A percentile compares a stretch with the other conserved stretches of the same genome.
phyloP scores from a whole-genome alignment of 2,888 invertebrate genomes.

The Hyles lineata region DNA sequence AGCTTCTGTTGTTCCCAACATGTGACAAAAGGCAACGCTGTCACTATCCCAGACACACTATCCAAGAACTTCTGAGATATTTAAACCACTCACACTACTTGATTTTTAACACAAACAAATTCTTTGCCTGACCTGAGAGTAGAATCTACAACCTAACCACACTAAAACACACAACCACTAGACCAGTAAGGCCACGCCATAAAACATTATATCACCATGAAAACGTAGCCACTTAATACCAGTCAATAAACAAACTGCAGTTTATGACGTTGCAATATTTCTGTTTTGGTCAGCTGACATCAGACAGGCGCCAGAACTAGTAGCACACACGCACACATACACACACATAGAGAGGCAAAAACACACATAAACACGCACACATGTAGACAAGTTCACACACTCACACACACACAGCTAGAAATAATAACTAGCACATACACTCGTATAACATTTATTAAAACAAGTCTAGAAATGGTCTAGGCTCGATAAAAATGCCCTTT shows the following conservation, averaged over 20 bases:
- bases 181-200: not conserved
- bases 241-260: slow-evolving; percentile 1
- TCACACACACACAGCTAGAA: not conserved
- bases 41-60: too few species aligned
- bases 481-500: slow-evolving; percentile 28
- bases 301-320: not conserved
- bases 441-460: slow-evolving; percentile 19
- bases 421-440: slow-evolving; percentile 2
- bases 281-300: slow-evolving; percentile 5
- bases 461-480: slow-evolving; percentile 26
- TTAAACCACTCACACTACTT: too few species aligned
- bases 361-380: too few species aligned
- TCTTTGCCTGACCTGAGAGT: too few species aligned
- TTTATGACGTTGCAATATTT: slow-evolving; percentile 9
- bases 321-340: too few species aligned
- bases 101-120: too few species aligned
- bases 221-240: not conserved
- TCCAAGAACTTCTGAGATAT: too few species aligned
- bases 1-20: too few species aligned
- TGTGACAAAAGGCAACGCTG: too few species aligned
- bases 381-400: too few species aligned
- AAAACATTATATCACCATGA: not conserved
- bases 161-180: not conserved
- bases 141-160: not conserved
- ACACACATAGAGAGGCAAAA: too few species aligned